Percentiles rank a stretch among this genome's conserved stretches.
These are phyloP conservation scores for Diplazon laetatorius DNA, from an alignment of 2,888 invertebrate species.

Conservation along the genomic window DNA sequence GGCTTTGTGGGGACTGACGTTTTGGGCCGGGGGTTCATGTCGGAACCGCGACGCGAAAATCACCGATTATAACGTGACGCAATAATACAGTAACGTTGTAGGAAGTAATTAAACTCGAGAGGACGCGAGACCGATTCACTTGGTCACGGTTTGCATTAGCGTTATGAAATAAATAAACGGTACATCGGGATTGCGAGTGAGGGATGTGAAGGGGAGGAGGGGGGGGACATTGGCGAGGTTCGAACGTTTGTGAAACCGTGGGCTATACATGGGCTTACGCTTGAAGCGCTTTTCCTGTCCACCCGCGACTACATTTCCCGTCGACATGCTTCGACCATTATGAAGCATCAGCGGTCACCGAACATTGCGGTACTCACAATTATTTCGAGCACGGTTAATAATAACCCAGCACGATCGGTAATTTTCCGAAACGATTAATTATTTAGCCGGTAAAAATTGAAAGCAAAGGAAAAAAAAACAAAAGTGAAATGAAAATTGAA, in stretches of 20 bases:
- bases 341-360: not conserved
- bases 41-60: not conserved
- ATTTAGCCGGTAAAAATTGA: no score
- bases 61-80: constrained; percentile 24
- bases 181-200: not conserved
- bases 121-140: constrained; percentile 9
- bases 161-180: constrained; percentile 45
- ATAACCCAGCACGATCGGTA: not conserved
- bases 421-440: not conserved
- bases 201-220: no score
- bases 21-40: no score
- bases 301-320: constrained; percentile 2
- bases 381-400: not conserved
- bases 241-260: constrained; percentile 6
- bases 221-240: not conserved
- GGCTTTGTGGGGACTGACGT: no score
- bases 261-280: not conserved
- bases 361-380: not conserved
- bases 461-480: no score
- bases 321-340: not conserved
- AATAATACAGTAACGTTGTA: constrained; percentile 21
- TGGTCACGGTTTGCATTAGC: constrained; percentile 41
- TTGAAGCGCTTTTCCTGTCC: constrained; percentile 1
- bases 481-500: no score
- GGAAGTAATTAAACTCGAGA: constrained; percentile 32